Evolutionary conservation across 2,888 invertebrate species (phyloP).

Genomic region (Uropetala carovei): DNA sequence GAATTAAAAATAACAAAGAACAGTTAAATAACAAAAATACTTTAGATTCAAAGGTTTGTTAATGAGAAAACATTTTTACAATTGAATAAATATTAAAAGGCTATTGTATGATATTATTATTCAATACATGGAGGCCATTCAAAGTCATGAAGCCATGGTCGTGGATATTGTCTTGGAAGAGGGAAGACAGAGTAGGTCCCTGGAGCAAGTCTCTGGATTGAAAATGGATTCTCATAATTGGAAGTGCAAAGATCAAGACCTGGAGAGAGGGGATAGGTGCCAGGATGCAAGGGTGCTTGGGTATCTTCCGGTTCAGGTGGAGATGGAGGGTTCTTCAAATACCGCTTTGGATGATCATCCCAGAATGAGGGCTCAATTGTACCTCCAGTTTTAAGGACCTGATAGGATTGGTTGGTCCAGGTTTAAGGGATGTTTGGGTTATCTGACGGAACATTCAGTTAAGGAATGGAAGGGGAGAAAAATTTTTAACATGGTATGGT

Average conservation of each 20-base stretch:
- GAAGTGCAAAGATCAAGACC: constrained; percentile 6
- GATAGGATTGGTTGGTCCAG: neutral
- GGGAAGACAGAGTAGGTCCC: constrained; percentile 39
- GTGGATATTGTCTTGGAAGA: constrained; percentile 30
- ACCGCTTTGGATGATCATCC: neutral
- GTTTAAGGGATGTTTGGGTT: neutral
- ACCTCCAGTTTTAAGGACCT: constrained; percentile 41
- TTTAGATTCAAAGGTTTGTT: no score
- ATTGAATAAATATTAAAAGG: neutral
- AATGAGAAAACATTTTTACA: neutral
- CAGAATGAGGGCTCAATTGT: neutral
- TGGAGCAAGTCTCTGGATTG: constrained; percentile 43
- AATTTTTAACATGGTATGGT: no score
- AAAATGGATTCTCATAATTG: neutral
- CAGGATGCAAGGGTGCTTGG: constrained; percentile 36
- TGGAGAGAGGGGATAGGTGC: constrained; percentile 28
- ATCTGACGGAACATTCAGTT: neutral
- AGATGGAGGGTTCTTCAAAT: constrained; percentile 22
- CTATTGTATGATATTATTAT: neutral
- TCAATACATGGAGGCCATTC: constrained; percentile 2
- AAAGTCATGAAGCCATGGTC: constrained; percentile 31
- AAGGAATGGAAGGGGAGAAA: no score
- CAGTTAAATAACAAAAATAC: no score
- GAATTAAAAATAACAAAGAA: no score
- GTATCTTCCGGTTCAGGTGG: constrained; percentile 33